A percentile compares a stretch with the other conserved stretches of the same genome.
Evolutionary conservation across 92 coral and sea anemone species (phyloP).

Genomic region (Plumapathes pennacea): DNA sequence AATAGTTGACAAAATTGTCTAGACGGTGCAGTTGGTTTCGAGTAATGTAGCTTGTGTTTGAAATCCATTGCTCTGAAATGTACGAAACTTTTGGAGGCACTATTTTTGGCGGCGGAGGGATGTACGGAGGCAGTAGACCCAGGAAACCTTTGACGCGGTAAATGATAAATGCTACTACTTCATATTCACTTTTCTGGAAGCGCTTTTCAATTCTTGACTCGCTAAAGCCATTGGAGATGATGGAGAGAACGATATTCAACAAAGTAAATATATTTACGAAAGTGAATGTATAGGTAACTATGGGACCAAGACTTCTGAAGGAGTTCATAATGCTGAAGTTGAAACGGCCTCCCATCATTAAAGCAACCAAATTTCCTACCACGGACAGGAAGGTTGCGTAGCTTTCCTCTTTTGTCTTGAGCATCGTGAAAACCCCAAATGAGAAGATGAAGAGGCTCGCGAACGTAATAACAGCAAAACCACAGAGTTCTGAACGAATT

Average conservation of each 20-base stretch:
- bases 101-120: conserved; percentile 62
- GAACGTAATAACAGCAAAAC: conserved; percentile 37
- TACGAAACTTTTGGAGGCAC: conserved; percentile 30
- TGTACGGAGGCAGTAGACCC: conserved; percentile 63
- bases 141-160: conserved; percentile 19
- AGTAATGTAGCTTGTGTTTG: conserved; percentile 45
- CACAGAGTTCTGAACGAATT: conserved; percentile 36
- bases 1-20: conserved; percentile 23
- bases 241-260: conserved; percentile 51
- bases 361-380: conserved; percentile 37
- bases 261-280: conserved; percentile 44
- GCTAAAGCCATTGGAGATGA: conserved; percentile 49
- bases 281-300: conserved; percentile 56
- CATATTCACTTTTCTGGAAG: conserved; percentile 55
- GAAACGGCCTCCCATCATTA: conserved; percentile 55
- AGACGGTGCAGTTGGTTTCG: conserved; percentile 42
- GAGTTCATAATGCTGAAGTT: conserved; percentile 35
- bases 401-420: conserved; percentile 23
- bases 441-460: conserved; percentile 45
- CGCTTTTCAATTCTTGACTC: conserved; percentile 49
- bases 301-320: conserved; percentile 40
- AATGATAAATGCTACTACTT: conserved; percentile 42
- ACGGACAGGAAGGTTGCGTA: conserved; percentile 44
- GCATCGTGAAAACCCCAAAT: conserved; percentile 51
- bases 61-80: conserved; percentile 35